These are phyloP conservation scores for Turdus rufiventris DNA, from an alignment of 2,113 vertebrate genomes.

Conservation along the genomic window DNA sequence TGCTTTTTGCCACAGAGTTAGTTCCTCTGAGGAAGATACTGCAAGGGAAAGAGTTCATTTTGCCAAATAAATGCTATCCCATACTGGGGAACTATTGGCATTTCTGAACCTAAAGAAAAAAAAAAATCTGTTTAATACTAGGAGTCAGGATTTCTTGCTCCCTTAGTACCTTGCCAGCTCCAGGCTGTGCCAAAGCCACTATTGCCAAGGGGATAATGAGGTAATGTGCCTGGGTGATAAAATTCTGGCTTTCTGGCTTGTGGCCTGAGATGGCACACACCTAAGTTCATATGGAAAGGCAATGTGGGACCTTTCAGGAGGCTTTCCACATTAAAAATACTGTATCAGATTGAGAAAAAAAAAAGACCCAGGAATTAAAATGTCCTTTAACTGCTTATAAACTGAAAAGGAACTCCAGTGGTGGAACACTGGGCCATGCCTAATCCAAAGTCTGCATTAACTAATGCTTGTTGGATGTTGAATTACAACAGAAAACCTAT, in stretches of 20 bases:
- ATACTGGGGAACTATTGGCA: neutral
- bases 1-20: neutral
- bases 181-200: conserved; percentile 16
- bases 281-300: neutral
- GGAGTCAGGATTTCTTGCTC: neutral
- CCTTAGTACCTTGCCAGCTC: neutral
- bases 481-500: conserved; percentile 75
- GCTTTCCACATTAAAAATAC: neutral
- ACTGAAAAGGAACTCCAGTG: conserved; percentile 27
- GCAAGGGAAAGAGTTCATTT: neutral
- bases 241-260: conserved; percentile 11
- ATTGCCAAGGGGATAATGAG: conserved; percentile 59
- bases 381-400: neutral
- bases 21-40: neutral
- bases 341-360: neutral
- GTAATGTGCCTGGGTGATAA: conserved; percentile 17
- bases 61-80: neutral
- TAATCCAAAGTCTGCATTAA: conserved; percentile 70
- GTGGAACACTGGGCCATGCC: conserved; percentile 17
- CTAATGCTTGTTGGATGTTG: conserved; percentile 75
- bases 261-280: neutral
- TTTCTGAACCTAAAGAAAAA: neutral
- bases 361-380: neutral
- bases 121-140: neutral
- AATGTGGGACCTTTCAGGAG: neutral